Evolutionary conservation across 2,888 invertebrate species (phyloP).

Genomic region (Gnatocerus cornutus): DNA sequence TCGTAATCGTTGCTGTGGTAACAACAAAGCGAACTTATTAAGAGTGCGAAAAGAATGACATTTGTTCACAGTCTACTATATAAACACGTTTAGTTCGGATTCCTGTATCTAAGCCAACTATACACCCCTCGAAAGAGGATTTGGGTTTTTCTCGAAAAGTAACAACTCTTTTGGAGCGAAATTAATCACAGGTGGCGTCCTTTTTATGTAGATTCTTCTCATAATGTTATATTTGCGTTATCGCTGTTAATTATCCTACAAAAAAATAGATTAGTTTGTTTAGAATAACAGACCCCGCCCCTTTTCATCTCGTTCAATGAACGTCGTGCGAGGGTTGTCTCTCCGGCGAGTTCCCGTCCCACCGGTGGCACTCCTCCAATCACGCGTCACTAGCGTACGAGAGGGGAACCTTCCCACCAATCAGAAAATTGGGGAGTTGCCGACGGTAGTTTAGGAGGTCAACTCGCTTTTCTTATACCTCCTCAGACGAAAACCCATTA

Average conservation of each 20-base stretch:
- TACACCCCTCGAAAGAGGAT: not conserved
- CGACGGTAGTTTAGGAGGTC: slow-evolving; percentile 42
- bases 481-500: slow-evolving; percentile 32
- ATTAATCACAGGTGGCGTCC: slow-evolving; percentile 19
- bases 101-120: too few species aligned
- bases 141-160: not conserved
- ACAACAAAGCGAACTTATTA: too few species aligned
- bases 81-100: too few species aligned
- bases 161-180: slow-evolving; percentile 1
- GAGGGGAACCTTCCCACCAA: slow-evolving; percentile 1
- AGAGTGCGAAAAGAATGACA: too few species aligned
- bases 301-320: not conserved
- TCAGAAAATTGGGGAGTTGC: not conserved
- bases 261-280: slow-evolving; percentile 30
- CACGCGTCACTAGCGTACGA: not conserved
- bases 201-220: slow-evolving; percentile 19
- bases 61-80: too few species aligned
- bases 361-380: slow-evolving; percentile 3
- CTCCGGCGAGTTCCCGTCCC: not conserved
- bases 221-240: not conserved
- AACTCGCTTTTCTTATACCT: slow-evolving; percentile 21
- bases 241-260: slow-evolving; percentile 6
- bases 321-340: not conserved
- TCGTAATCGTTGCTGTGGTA: too few species aligned
- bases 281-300: slow-evolving; percentile 3